Evolutionary conservation across 1,140 invertebrate genomes (phyloP), one percentile per base, ranked within the genome.

Genomic region (Diuraphis noxia): DNA sequence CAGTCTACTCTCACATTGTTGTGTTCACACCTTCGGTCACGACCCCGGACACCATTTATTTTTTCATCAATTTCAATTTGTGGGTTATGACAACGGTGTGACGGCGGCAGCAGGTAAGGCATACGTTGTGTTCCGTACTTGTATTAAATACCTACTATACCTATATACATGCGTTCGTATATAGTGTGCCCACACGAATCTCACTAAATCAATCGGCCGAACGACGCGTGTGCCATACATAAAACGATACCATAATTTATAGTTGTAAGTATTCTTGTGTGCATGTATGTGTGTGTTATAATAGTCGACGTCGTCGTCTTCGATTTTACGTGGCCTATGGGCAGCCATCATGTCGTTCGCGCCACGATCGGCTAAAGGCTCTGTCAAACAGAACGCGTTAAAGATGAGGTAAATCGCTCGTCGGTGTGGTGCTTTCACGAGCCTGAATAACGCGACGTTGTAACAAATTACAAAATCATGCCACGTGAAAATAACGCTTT

Each of bases 11-110:
- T 88, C 56, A 0, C 87, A 84, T 72, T 34, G 36, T 88, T 38
- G 23, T n/a, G 56, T 79, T 89, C 88, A 89, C 88, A 89, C 88
- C 88, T 89, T 41, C 52, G 63, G 88, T 89, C 88, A 79, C 63
- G 88, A 89, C 88, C 56, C 88, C 88, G 56, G 56, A 43, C 56
- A 23, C 41, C 88, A 43, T 89, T 79, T 89, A 88, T 89, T 89
- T 89, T 89, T 79, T 89, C 88, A 89, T 77, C 63, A 43, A 79
- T 89, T 89, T 89, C 88, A 46, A 89, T 89, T 89, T 89, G 88
- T 79, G 36, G 46, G 43, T 40, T 40, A 56, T 49, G 23, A 88
- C 52, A 88, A 40, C 36, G 34, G 25, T 30, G 30, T 52, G 38
- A 63, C 49, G 25, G 23, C 49, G 36, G 6, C 23, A 40, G 38